A percentile compares a stretch with the other conserved stretches of the same genome.
Evolutionary conservation across 2,797 vertebrate genomes (phyloP).

Genomic region (Garrulus glandarius): DNA sequence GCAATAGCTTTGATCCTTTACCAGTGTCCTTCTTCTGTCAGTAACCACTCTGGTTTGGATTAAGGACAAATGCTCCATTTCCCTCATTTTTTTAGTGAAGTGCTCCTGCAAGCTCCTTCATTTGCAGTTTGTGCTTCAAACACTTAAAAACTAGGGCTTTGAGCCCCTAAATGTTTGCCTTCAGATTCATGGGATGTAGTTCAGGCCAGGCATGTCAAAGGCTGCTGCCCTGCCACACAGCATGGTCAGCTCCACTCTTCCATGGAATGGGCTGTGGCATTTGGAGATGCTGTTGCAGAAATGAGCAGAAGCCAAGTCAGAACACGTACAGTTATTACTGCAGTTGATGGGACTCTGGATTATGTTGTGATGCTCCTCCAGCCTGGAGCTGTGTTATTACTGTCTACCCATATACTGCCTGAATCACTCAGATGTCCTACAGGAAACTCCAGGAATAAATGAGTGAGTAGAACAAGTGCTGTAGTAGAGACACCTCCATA

Average conservation of each 20-base stretch:
- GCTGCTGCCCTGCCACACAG: neutral
- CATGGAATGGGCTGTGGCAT: neutral
- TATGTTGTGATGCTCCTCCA: neutral
- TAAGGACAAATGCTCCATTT: constrained; percentile 13
- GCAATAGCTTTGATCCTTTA: neutral
- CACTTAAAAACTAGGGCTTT: neutral
- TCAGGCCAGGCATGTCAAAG: neutral
- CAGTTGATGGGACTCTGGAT: neutral
- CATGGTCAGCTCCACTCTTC: neutral
- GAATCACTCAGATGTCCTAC: neutral
- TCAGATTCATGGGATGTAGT: neutral
- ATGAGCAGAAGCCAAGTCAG: neutral
- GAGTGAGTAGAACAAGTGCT: neutral
- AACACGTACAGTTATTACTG: neutral
- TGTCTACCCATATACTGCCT: neutral
- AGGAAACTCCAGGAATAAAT: neutral
- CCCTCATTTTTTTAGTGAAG: neutral
- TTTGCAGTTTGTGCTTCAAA: constrained; percentile 4
- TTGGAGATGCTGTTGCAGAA: neutral
- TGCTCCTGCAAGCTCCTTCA: neutral
- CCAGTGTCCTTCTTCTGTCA: neutral
- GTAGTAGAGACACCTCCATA: neutral
- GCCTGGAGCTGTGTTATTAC: neutral
- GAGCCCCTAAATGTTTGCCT: neutral
- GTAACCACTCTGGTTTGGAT: constrained; percentile 6